phyloP scores from a whole-genome alignment of 2,888 invertebrate genomes.

The Eurytoma adleriae region DNA sequence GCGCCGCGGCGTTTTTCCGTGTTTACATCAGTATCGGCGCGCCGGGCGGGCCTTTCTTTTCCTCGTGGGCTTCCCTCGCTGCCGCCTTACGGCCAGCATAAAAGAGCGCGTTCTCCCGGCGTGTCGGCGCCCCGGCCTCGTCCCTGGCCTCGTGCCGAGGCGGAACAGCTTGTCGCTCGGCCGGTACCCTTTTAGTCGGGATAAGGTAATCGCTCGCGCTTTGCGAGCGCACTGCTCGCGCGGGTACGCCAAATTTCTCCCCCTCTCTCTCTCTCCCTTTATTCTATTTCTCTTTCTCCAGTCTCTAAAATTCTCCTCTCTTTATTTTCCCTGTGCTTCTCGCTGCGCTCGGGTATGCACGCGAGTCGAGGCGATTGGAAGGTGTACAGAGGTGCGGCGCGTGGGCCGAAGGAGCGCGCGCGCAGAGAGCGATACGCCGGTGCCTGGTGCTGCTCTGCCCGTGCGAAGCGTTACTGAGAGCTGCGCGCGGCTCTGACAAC shows the following conservation, averaged over 20 bases:
- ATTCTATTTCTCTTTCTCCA: background rate
- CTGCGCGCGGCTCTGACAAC: conserved; percentile 70
- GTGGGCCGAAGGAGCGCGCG: background rate
- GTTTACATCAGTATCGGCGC: background rate
- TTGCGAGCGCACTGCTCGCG: background rate
- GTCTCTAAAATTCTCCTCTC: too few species aligned
- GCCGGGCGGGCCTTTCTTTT: conserved; percentile 22
- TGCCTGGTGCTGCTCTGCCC: conserved; percentile 68
- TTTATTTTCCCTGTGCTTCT: too few species aligned
- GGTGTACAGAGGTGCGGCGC: background rate
- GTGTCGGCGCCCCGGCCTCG: conserved; percentile 2
- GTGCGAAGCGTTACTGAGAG: conserved; percentile 75
- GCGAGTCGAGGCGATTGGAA: background rate
- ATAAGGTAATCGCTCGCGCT: background rate
- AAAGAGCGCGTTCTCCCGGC: background rate
- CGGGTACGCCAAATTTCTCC: background rate
- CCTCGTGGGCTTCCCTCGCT: conserved; percentile 33
- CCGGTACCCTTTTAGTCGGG: background rate
- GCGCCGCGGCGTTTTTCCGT: background rate
- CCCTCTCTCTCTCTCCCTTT: background rate
- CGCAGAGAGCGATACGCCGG: conserved; percentile 48
- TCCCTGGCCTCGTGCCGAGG: too few species aligned
- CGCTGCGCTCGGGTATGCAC: background rate
- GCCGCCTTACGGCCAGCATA: background rate
- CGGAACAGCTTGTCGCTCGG: too few species aligned